These are phyloP conservation scores for Melikaiella ostensackeni DNA, from an alignment of 2,888 invertebrate genomes.

Conservation along the genomic window DNA sequence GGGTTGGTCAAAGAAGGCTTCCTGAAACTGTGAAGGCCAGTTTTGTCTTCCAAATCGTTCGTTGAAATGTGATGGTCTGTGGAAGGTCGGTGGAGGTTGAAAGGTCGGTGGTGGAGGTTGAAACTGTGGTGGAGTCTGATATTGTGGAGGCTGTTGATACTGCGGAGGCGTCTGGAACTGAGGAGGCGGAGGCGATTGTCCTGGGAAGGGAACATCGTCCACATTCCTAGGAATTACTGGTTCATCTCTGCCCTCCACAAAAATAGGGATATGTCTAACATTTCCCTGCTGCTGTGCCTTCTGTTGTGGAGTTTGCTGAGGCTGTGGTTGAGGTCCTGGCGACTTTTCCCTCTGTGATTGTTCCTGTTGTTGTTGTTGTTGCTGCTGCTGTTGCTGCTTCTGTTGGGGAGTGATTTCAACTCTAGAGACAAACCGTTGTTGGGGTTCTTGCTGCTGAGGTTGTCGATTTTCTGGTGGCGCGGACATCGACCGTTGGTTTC, in stretches of 20 bases:
- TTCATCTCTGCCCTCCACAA: constrained; percentile 90
- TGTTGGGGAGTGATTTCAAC: constrained; percentile 69
- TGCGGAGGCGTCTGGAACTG: constrained; percentile 73
- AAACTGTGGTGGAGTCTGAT: constrained; percentile 70
- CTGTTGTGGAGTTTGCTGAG: constrained; percentile 58
- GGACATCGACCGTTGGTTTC: constrained; percentile 87
- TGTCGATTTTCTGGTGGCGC: constrained; percentile 84
- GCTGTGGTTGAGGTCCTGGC: constrained; percentile 65
- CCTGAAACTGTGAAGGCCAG: constrained; percentile 47
- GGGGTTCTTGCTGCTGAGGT: constrained; percentile 60
- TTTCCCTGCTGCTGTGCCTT: constrained; percentile 75
- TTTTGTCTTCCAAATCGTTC: constrained; percentile 33
- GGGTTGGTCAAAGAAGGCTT: constrained; percentile 44
- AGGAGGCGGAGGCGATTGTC: constrained; percentile 63
- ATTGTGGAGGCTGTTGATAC: constrained; percentile 77
- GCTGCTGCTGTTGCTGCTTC: constrained; percentile 61
- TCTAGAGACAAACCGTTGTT: constrained; percentile 67
- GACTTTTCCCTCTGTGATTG: constrained; percentile 57
- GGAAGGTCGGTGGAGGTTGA: constrained; percentile 45
- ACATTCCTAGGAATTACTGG: constrained; percentile 84
- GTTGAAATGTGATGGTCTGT: constrained; percentile 41
- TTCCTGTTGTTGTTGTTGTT: constrained; percentile 65
- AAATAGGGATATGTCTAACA: constrained; percentile 91
- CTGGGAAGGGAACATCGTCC: constrained; percentile 76
- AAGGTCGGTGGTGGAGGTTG: constrained; percentile 73